A percentile compares a stretch with the other conserved stretches of the same genome.
Conservation (phyloP, 2,888 invertebrate species). For the Pheosia tremula region DNA sequence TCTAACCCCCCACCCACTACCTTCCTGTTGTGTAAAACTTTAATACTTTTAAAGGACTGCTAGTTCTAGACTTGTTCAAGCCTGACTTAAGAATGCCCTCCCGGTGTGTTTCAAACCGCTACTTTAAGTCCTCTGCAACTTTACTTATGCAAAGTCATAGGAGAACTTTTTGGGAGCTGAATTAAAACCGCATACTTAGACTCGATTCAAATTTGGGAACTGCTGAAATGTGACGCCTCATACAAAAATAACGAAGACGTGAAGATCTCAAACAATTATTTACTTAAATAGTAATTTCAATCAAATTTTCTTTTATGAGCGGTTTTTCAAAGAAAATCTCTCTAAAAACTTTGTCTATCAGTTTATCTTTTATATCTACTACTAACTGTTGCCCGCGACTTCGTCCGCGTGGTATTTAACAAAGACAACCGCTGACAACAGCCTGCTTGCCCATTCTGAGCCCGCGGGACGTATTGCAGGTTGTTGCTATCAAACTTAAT, state of each 20-base stretch:
- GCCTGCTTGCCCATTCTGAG: too few relatives aligned
- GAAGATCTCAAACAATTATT: too few relatives aligned
- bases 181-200: background rate
- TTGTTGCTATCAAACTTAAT: too few relatives aligned
- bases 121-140: background rate
- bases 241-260: background rate
- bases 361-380: too few relatives aligned
- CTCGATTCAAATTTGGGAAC: background rate
- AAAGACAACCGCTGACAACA: too few relatives aligned
- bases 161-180: background rate
- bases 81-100: background rate
- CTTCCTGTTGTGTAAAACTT: background rate
- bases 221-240: background rate
- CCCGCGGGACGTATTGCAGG: too few relatives aligned
- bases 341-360: too few relatives aligned
- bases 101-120: background rate
- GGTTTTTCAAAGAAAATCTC: too few relatives aligned
- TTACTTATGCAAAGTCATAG: background rate
- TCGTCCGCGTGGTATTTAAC: too few relatives aligned
- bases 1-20: background rate
- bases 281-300: too few relatives aligned
- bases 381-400: too few relatives aligned
- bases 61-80: background rate
- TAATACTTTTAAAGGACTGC: background rate
- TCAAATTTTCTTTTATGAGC: too few relatives aligned